Base-by-base conservation (phyloP, 2,888 invertebrate genomes). In the Diplazon laetatorius region DNA sequence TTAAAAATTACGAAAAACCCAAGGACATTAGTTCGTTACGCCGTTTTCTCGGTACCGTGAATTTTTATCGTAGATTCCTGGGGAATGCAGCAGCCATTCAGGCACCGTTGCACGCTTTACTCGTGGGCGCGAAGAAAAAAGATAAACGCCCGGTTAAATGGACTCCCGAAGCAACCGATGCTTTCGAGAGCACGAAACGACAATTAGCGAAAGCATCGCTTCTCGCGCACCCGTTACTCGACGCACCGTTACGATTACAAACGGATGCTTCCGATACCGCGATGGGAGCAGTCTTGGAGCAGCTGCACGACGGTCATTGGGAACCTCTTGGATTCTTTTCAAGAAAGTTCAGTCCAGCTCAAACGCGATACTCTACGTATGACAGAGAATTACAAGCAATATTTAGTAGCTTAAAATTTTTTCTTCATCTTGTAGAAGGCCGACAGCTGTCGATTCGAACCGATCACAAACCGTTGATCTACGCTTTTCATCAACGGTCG, bases 331-430 rank as follows among this genome's bases (percentile, higher is more conserved):
- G 66, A 8, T 75, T 75, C 10, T 75, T 59, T 8, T 71, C 46
- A 0, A 59, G 25, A 12, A 80, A 80, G 42, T 48, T 77, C 8
- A 57, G 77, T 4, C 69, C 81, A 1, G 44, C 73, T 0, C 72
- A 85, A 55, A 39, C 12, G 5, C 78, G 77, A 0, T 87, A 85
- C 66, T 76, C 81, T 18, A 77, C 84, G 1, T 83, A 83, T 65
- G 80, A 84, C 46, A 14, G 82, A 12, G 81, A 77, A 71, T 16
- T 80, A 0, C 52, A 50, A 9, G 73, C 72, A 0, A 46, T 80
- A 1, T 73, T 42, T 10, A 48, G 65, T 8, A 44, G 52, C 9
- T 10, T 80, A 0, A 57, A 65, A 35, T 62, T 69, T 12, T 76
- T 80, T 8, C 20, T 9, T 0, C 59, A 25, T n/a, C n/a, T 65